These are phyloP conservation scores for Luehdorfia chinensis DNA, from an alignment of 1,140 invertebrate species.

Conservation along the genomic window DNA sequence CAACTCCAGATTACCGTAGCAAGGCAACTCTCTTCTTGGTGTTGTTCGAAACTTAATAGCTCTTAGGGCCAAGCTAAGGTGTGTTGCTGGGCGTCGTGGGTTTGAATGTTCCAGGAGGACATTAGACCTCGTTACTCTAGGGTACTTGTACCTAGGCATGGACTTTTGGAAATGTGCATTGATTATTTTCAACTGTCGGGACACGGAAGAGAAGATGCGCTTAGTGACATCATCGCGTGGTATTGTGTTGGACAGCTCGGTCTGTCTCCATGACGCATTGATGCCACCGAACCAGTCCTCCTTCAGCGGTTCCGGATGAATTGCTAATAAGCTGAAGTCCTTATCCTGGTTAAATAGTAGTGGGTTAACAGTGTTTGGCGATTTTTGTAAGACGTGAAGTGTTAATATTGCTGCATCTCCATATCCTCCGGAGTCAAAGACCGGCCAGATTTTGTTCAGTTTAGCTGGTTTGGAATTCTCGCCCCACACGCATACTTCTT, in stretches of 20 bases:
- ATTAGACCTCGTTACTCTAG: conserved; percentile 64
- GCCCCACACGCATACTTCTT: conserved; percentile 52
- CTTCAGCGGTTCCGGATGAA: conserved; percentile 26
- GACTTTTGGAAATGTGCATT: conserved; percentile 62
- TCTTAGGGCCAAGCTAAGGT: conserved; percentile 50
- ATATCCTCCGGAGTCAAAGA: conserved; percentile 74
- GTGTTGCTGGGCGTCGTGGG: conserved; percentile 42
- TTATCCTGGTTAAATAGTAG: conserved; percentile 37
- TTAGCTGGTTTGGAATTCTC: conserved; percentile 54
- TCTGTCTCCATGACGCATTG: conserved; percentile 55
- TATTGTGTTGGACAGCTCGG: conserved; percentile 42
- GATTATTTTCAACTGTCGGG: conserved; percentile 63
- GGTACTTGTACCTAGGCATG: conserved; percentile 69
- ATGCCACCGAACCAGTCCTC: conserved; percentile 51
- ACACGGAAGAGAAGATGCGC: conserved; percentile 64
- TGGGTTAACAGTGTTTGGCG: conserved; percentile 36
- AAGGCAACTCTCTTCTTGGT: conserved; percentile 64
- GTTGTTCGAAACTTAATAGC: conserved; percentile 65
- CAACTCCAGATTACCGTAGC: conserved; percentile 71
- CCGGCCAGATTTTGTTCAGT: conserved; percentile 68
- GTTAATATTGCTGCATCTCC: conserved; percentile 49
- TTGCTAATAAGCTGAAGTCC: conserved; percentile 21
- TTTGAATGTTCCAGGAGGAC: conserved; percentile 54
- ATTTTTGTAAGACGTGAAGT: conserved; percentile 43
- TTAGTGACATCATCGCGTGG: conserved; percentile 53